phyloP scores from a whole-genome alignment of 2,888 invertebrate genomes.

The Noctua fimbriata region DNA sequence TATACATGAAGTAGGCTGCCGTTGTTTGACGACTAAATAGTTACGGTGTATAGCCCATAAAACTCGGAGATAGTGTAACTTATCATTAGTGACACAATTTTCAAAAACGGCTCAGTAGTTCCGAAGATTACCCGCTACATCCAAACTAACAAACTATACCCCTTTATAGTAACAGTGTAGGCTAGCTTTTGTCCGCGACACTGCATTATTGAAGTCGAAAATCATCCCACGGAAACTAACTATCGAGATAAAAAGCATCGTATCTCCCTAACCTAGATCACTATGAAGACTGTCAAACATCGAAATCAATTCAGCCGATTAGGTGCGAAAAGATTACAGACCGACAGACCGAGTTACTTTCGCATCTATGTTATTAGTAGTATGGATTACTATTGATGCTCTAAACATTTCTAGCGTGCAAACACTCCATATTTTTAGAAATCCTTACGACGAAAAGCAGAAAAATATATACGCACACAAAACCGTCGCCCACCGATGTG shows the following conservation, averaged over 20 bases:
- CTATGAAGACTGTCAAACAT: background rate
- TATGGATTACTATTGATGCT: background rate
- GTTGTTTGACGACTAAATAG: too few relatives aligned
- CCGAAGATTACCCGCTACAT: background rate
- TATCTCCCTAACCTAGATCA: background rate
- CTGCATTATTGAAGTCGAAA: background rate
- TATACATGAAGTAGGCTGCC: too few relatives aligned
- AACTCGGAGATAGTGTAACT: background rate
- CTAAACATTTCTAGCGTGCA: background rate
- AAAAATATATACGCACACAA: constrained; percentile 28
- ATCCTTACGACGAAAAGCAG: constrained; percentile 18
- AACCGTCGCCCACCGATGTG: constrained; percentile 39
- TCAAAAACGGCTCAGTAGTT: background rate
- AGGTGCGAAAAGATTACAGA: background rate
- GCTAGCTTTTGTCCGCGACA: background rate
- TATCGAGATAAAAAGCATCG: background rate
- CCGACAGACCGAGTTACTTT: background rate
- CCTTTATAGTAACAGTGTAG: background rate
- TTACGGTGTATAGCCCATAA: too few relatives aligned
- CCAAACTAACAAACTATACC: background rate
- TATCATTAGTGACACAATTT: background rate
- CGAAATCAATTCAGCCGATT: background rate
- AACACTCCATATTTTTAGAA: background rate
- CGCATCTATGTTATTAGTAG: background rate
- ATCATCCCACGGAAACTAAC: background rate